Evolutionary conservation across 2,113 vertebrate species (phyloP).

Genomic region (Azemiops feae): DNA sequence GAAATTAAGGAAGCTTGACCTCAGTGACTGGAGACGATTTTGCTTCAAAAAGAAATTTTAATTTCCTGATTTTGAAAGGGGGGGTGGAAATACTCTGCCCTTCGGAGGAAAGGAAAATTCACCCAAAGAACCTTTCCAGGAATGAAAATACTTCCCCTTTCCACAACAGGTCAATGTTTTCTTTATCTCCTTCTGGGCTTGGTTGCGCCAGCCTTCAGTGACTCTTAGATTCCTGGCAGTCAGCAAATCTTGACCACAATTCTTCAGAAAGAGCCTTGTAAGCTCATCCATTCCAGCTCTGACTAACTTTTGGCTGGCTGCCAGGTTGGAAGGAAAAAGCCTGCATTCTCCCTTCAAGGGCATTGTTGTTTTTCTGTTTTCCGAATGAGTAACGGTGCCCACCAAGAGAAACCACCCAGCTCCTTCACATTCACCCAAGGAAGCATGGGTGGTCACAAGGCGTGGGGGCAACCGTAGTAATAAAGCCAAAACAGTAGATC

Average conservation of each 20-base stretch:
- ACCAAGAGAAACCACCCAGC: not conserved
- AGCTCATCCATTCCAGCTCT: not conserved
- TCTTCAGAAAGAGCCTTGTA: not conserved
- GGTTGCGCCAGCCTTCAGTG: not conserved
- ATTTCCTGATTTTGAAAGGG: not conserved
- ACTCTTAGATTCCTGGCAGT: not conserved
- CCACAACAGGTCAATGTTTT: not conserved
- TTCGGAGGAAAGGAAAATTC: not conserved
- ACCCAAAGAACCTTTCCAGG: not conserved
- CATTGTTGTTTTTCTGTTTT: not conserved
- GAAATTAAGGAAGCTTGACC: not conserved
- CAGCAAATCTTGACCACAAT: not conserved
- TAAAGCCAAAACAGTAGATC: not conserved
- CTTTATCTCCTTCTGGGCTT: not conserved
- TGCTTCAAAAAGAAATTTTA: not conserved
- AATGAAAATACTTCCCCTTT: not conserved
- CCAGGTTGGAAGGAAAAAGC: not conserved
- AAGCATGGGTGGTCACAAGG: not conserved
- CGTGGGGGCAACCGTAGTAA: not conserved
- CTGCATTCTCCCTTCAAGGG: not conserved
- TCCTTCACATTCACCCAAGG: not conserved
- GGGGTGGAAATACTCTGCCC: not conserved
- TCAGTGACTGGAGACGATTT: not conserved
- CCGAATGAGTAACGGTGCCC: not conserved
- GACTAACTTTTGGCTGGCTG: not conserved